Evolutionary conservation across 2,888 invertebrate species (phyloP).

Genomic region (Tortricodes alternella): DNA sequence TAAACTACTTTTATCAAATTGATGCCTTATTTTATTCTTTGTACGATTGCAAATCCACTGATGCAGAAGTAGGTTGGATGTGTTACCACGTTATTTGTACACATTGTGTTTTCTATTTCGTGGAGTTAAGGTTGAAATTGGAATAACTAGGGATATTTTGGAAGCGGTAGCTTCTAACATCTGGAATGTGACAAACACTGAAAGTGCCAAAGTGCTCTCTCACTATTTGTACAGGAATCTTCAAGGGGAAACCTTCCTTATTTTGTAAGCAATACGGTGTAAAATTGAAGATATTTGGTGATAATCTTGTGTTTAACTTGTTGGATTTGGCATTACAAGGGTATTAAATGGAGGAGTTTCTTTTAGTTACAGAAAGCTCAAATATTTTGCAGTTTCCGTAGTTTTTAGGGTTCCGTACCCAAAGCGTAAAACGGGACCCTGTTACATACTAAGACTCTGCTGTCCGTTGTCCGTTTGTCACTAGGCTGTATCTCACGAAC

Average conservation of each 20-base stretch:
- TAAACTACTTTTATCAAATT: no score
- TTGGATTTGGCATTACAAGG: conserved; percentile 24
- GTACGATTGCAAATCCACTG: background rate
- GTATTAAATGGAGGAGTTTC: conserved; percentile 14
- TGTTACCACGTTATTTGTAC: conserved; percentile 7
- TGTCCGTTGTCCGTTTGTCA: no score
- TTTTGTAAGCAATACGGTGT: background rate
- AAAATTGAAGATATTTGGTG: background rate
- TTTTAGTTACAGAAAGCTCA: background rate
- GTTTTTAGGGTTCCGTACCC: no score
- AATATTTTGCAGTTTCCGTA: background rate
- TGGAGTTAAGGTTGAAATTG: conserved; percentile 31
- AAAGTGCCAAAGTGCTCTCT: conserved; percentile 15
- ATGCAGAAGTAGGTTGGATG: background rate
- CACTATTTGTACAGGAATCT: conserved; percentile 11
- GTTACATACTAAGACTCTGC: no score
- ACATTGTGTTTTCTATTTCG: background rate
- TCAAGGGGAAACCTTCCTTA: background rate
- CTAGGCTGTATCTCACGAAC: no score
- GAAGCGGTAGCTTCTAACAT: conserved; percentile 45
- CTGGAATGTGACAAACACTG: conserved; percentile 59
- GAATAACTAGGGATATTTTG: background rate
- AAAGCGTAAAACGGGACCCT: no score
- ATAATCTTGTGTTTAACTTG: conserved; percentile 30
- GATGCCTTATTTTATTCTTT: background rate